phyloP scores from a whole-genome alignment of 2,888 invertebrate species.

The Globia sparganii region DNA sequence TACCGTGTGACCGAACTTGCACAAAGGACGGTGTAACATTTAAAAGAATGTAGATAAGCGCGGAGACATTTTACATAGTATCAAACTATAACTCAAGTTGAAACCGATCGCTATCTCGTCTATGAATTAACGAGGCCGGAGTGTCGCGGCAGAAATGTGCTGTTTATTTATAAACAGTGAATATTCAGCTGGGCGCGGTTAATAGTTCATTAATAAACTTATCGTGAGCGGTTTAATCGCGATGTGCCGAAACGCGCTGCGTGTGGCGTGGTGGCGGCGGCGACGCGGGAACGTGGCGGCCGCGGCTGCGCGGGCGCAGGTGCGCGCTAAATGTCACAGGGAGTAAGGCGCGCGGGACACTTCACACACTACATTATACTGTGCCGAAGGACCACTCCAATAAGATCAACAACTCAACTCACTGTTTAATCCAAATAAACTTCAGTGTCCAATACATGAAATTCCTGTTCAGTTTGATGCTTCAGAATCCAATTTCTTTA shows the following conservation, averaged over 20 bases:
- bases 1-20: constrained; percentile 4
- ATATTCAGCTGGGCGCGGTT: constrained; percentile 56
- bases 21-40: constrained; percentile 61
- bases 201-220: constrained; percentile 65
- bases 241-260: constrained; percentile 57
- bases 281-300: constrained; percentile 23
- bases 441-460: too few species aligned
- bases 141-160: constrained; percentile 37
- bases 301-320: constrained; percentile 31
- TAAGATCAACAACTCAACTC: neutral
- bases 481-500: neutral
- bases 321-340: constrained; percentile 57
- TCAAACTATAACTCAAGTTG: constrained; percentile 53
- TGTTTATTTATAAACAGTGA: constrained; percentile 43
- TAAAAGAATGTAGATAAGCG: constrained; percentile 58
- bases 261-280: constrained; percentile 25
- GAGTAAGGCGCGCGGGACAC: constrained; percentile 17
- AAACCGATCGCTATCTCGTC: constrained; percentile 59
- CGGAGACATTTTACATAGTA: constrained; percentile 50
- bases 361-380: neutral
- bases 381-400: constrained; percentile 29
- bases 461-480: neutral
- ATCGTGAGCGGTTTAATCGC: constrained; percentile 60
- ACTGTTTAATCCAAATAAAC: neutral
- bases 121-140: constrained; percentile 49